These are phyloP conservation scores for Probosciger aterrimus DNA, from an alignment of 2,113 vertebrate species.

Conservation along the genomic window DNA sequence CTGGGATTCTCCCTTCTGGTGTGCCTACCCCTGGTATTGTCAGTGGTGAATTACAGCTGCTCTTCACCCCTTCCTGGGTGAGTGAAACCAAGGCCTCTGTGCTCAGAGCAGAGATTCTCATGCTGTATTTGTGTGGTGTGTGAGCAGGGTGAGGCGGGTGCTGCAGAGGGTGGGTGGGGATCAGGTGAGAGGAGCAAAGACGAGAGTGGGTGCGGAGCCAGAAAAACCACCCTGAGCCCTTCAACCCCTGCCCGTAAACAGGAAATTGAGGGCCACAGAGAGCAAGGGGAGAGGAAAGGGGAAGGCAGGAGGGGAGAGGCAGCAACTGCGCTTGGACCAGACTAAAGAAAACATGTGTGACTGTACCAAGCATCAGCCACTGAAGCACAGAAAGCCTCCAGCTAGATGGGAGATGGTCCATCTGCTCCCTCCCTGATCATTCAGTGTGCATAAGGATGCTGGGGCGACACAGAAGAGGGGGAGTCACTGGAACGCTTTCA, in stretches of 20 bases:
- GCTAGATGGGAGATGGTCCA: background rate
- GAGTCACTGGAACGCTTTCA: background rate
- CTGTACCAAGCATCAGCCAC: fast-evolving
- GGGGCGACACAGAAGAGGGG: background rate
- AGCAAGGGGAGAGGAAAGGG: background rate
- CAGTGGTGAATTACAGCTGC: background rate
- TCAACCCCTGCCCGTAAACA: background rate
- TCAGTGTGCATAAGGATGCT: background rate
- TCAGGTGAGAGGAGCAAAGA: background rate
- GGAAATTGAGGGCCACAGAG: no score
- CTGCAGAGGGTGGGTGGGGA: constrained; percentile 27
- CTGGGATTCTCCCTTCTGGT: background rate
- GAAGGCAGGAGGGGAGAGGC: background rate
- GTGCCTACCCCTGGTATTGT: background rate
- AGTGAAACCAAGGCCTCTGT: background rate
- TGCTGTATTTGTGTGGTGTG: fast-evolving
- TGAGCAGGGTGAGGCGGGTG: fast-evolving
- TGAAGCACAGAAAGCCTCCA: background rate
- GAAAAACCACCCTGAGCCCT: background rate
- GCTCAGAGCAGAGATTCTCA: background rate
- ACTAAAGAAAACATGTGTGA: background rate
- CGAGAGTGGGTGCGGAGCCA: background rate
- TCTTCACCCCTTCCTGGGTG: background rate
- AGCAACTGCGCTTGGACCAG: background rate
- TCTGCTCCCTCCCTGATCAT: background rate